Evolutionary conservation across 2,797 vertebrate species (phyloP).

Genomic region (Oreochromis grahami): DNA sequence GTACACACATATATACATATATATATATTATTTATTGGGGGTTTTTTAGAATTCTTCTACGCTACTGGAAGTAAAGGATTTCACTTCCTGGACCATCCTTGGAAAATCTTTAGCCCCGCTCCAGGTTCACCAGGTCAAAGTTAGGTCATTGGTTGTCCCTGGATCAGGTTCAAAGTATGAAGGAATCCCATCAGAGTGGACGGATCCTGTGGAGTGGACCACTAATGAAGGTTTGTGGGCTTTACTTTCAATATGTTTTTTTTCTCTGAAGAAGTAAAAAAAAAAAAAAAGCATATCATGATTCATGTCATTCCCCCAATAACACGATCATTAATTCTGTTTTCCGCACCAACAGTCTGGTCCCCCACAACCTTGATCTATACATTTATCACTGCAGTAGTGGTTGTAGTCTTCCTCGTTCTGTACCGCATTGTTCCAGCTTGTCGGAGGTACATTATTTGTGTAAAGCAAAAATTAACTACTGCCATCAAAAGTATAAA

Average conservation of each 20-base stretch:
- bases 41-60: neutral
- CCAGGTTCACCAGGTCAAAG: constrained; percentile 50
- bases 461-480: neutral
- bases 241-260: neutral
- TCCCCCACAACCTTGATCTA: constrained; percentile 41
- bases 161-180: accelerated
- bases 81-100: neutral
- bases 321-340: neutral
- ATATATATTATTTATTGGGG: accelerated
- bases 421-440: constrained; percentile 58
- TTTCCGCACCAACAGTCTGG: constrained; percentile 36
- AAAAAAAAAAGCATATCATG: neutral
- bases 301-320: neutral
- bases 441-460: constrained; percentile 55
- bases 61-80: neutral
- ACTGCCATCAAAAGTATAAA: neutral
- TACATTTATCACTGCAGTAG: neutral
- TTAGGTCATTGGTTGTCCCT: constrained; percentile 42
- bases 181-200: constrained; percentile 71
- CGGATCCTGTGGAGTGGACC: constrained; percentile 45
- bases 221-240: constrained; percentile 48
- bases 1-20: neutral
- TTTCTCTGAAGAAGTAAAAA: neutral
- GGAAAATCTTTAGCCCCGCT: constrained; percentile 2
- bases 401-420: constrained; percentile 21